Conservation (phyloP, 2,113 vertebrate genomes). For the Alouatta palliata region DNA sequence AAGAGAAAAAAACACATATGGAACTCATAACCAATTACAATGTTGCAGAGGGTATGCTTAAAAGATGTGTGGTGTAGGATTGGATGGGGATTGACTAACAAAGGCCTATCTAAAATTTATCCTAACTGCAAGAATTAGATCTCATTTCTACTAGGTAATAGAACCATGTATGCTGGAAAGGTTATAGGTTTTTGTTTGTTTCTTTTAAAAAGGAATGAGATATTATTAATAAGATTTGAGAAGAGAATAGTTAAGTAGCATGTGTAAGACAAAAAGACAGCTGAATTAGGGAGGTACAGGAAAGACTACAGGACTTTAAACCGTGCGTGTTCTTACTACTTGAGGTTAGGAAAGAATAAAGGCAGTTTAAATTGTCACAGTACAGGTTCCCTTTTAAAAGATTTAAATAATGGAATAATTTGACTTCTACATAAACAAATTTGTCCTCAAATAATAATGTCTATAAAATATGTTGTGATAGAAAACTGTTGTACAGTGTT, state of each 20-base stretch:
- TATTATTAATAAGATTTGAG: background rate
- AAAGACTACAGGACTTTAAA: background rate
- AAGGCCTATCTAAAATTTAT: background rate
- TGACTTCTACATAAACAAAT: background rate
- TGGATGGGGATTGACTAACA: background rate
- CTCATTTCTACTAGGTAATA: background rate
- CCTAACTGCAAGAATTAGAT: background rate
- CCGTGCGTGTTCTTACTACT: background rate
- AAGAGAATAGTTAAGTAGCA: background rate
- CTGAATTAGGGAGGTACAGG: background rate
- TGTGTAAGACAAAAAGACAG: background rate
- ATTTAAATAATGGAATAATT: background rate
- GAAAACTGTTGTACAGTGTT: background rate
- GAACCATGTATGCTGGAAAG: background rate
- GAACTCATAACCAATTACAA: background rate
- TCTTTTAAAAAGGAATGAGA: background rate
- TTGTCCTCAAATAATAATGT: background rate
- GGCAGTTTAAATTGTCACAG: background rate
- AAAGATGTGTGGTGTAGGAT: background rate
- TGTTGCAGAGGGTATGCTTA: background rate
- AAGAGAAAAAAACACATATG: background rate
- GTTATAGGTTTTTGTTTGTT: background rate
- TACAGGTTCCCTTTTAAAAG: background rate
- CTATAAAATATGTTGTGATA: slow-evolving; percentile 19
- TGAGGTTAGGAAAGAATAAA: background rate